phyloP scores from a whole-genome alignment of 2,888 invertebrate species.

The Clistopyga incitator region DNA sequence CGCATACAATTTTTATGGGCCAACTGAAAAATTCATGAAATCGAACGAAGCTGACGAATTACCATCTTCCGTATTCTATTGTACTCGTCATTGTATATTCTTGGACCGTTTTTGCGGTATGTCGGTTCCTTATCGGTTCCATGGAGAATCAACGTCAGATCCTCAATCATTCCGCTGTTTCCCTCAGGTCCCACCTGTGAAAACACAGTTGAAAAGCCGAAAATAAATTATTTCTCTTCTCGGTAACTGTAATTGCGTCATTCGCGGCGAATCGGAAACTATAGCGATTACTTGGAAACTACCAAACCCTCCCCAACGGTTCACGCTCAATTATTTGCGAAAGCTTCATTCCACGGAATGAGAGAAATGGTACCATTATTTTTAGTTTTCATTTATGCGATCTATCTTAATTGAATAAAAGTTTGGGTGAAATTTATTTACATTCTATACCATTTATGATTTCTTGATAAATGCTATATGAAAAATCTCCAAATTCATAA shows the following conservation, averaged over 20 bases:
- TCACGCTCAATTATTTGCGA: conserved; percentile 33
- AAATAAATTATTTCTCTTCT: neutral
- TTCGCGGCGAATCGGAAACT: neutral
- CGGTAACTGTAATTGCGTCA: neutral
- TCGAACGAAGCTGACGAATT: conserved; percentile 52
- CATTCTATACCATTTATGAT: no score
- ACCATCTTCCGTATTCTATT: conserved; percentile 82
- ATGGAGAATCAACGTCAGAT: conserved; percentile 88
- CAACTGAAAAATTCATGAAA: conserved; percentile 4
- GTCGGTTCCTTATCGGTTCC: conserved; percentile 89
- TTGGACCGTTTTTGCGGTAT: conserved; percentile 87
- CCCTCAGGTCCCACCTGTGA: conserved; percentile 82
- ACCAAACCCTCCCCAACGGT: neutral
- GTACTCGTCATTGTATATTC: conserved; percentile 86
- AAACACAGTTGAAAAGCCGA: conserved; percentile 40
- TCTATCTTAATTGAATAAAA: no score
- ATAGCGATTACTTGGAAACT: neutral
- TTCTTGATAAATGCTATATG: no score
- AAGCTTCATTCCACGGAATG: neutral
- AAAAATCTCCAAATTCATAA: no score
- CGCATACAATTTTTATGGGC: neutral
- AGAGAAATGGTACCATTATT: no score
- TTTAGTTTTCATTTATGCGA: no score
- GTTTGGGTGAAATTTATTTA: no score
- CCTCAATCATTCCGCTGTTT: conserved; percentile 87